A percentile compares a stretch with the other conserved stretches of the same genome.
Conservation (phyloP, 2,797 vertebrate genomes). For the Sebastes reedi region DNA sequence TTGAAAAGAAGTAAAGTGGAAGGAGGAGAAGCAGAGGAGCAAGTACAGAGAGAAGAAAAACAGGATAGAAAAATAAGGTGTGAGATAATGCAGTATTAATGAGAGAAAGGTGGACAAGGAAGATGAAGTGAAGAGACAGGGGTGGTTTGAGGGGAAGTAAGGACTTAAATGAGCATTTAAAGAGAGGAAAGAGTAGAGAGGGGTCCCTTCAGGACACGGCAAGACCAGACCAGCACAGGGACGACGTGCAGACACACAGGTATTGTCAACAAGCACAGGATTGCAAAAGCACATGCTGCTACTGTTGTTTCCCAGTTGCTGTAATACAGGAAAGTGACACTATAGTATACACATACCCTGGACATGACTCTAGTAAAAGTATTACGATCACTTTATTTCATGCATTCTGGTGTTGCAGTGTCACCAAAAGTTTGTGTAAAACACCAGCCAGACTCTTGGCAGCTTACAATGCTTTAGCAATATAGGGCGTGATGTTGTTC, state of each 20-base stretch:
- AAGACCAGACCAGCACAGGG: neutral
- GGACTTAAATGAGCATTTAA: neutral
- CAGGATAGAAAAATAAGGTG: neutral
- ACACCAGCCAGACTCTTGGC: neutral
- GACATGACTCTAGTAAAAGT: neutral
- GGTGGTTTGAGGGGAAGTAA: neutral
- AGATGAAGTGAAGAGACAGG: neutral
- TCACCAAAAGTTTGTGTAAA: neutral
- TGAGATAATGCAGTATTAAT: neutral
- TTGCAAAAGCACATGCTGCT: constrained; percentile 29
- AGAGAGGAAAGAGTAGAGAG: neutral
- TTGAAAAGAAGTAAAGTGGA: neutral
- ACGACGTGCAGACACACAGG: constrained; percentile 7
- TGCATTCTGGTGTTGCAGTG: neutral
- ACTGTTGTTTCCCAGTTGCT: neutral
- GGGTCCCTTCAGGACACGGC: neutral
- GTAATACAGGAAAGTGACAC: neutral
- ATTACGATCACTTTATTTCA: neutral
- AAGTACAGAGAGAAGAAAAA: neutral
- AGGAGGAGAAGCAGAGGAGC: neutral
- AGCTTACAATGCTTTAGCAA: no score
- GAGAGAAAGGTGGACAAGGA: neutral
- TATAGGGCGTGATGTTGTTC: neutral
- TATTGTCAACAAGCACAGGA: neutral
- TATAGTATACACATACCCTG: neutral